Evolutionary conservation across 2,797 vertebrate genomes (phyloP).

Genomic region (Cottoperca gobio): DNA sequence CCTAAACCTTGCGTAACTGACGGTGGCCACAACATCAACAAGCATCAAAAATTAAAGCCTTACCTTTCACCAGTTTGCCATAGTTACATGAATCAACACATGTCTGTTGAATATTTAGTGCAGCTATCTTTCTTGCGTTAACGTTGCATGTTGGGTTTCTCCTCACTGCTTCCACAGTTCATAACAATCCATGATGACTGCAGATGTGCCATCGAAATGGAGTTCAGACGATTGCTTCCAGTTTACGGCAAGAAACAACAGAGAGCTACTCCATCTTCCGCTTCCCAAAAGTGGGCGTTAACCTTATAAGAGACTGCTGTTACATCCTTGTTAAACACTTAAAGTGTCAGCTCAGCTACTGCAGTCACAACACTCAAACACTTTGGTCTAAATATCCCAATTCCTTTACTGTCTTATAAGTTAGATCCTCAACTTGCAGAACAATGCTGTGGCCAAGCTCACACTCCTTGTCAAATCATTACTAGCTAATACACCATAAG

Average conservation of each 20-base stretch:
- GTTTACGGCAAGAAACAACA: conserved; percentile 62
- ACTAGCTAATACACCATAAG: not conserved
- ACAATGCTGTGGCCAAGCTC: not conserved
- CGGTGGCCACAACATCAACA: conserved; percentile 17
- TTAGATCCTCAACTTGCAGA: not conserved
- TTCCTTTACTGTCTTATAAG: not conserved
- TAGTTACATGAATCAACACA: conserved; percentile 21
- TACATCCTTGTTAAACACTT: not conserved
- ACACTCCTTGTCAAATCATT: not conserved
- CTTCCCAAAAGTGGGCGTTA: conserved; percentile 63
- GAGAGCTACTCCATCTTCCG: conserved; percentile 61
- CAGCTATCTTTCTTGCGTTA: not conserved
- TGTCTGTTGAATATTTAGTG: conserved; percentile 6
- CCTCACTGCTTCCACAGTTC: conserved; percentile 15
- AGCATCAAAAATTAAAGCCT: not conserved
- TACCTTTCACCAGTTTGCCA: conserved; percentile 46
- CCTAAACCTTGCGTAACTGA: not conserved
- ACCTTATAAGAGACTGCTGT: not conserved
- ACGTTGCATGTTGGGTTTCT: conserved; percentile 12
- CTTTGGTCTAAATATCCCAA: not conserved
- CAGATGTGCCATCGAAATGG: conserved; percentile 49
- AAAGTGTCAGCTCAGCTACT: too few relatives aligned
- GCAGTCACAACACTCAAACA: too few relatives aligned
- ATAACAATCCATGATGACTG: conserved; percentile 9
- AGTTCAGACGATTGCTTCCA: conserved; percentile 43